phyloP scores from a whole-genome alignment of 2,797 vertebrate genomes.

The Neosilurus mollespiculum region DNA sequence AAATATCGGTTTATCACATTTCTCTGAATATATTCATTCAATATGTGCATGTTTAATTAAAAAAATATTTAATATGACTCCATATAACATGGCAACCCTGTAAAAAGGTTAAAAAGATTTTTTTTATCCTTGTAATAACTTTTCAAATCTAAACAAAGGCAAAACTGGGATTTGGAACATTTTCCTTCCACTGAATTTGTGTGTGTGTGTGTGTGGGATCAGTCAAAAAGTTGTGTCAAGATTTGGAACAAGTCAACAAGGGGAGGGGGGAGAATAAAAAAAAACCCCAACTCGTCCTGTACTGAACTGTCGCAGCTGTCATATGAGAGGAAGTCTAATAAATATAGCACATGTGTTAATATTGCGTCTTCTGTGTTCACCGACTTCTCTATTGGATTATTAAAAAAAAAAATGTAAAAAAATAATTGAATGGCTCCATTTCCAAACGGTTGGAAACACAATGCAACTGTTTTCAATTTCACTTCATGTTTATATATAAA shows the following conservation, averaged over 20 bases:
- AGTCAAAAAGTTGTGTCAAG: constrained; percentile 15
- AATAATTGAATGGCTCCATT: constrained; percentile 8
- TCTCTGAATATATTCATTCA: too few relatives aligned
- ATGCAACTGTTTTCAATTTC: constrained; percentile 38
- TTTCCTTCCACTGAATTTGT: constrained; percentile 22
- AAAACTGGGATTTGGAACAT: background rate
- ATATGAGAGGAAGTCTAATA: constrained; percentile 38
- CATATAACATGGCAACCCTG: background rate
- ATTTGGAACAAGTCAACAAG: constrained; percentile 17
- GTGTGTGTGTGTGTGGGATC: too few relatives aligned
- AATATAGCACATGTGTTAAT: constrained; percentile 37
- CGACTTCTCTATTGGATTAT: constrained; percentile 36
- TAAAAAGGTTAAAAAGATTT: too few relatives aligned
- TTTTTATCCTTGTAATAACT: background rate
- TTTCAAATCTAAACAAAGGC: background rate
- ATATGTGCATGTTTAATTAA: too few relatives aligned
- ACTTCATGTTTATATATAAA: constrained; percentile 7
- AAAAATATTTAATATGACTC: background rate
- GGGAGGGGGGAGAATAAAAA: background rate
- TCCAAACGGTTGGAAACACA: constrained; percentile 23
- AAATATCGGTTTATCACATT: background rate
- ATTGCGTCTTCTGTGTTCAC: constrained; percentile 16
- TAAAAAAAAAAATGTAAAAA: constrained; percentile 10
- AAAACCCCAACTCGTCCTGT: background rate
- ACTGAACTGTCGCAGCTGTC: constrained; percentile 37